Evolutionary conservation across 2,888 invertebrate species (phyloP), one percentile per base, ranked within the genome.

Genomic region (Xanthorhoe spadicearia): DNA sequence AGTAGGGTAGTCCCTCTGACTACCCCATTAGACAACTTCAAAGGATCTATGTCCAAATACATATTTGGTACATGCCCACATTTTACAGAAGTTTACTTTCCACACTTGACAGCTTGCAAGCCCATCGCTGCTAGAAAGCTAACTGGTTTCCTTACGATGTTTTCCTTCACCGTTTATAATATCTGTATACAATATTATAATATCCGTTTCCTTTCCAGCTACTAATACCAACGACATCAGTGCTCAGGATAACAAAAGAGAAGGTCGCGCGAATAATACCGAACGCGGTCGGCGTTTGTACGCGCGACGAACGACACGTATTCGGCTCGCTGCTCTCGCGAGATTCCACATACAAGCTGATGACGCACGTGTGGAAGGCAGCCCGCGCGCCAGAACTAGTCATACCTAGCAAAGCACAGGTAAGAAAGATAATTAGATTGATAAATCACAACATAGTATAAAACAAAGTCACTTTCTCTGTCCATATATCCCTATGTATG

Each of bases 251-350:
- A 81, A 97, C 97, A 50, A 97, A 98, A 85, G 98, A 98, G 91
- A 97, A 97, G 90, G 98, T 98, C 66, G 98, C 98, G 0, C 95
- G 97, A 75, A 97, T 99, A 75, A 98, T 99, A 80, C 98, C 98
- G 56, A 98, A 98, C 89, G 98, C 98, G 13, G 97, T 99, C 65
- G 98, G 98, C 32, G 96, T 98, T 43, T 94, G 95, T 66, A 98
- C 98, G n/a, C 94, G 95, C 54, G 96, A 97, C 79, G 96, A 97
- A 79, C 96, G 97, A 56, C 97, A 97, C 82, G 97, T 97, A 57
- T 98, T 98, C 91, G 97, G 97, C 54, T 98, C 98, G 69, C 94
- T 98, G 73, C 95, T 98, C 76, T 97, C 98, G 35, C 94, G 98
- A 53, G 98, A 98, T 85, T 96, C 96, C 72, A 97, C 98, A 0